Conservation (phyloP, 2,113 vertebrate genomes). For the Buteo buteo region DNA sequence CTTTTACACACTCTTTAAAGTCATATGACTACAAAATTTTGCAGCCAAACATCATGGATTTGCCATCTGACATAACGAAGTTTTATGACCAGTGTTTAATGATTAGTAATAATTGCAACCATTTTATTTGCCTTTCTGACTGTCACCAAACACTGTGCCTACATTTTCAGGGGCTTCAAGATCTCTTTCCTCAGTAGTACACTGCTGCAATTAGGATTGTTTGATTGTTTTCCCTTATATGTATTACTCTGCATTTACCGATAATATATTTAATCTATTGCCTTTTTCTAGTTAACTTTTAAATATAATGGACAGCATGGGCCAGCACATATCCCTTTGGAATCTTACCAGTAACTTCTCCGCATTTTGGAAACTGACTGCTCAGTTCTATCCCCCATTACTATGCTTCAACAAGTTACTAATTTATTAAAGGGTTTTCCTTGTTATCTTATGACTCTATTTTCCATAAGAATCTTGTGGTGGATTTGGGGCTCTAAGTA, state of each 20-base stretch:
- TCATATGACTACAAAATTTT: background rate
- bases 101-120: background rate
- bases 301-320: background rate
- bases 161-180: background rate
- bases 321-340: background rate
- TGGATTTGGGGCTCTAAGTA: background rate
- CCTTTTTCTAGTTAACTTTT: background rate
- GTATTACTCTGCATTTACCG: background rate
- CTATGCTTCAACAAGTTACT: background rate
- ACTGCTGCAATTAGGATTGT: background rate
- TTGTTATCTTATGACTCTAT: background rate
- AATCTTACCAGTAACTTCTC: background rate
- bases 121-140: background rate
- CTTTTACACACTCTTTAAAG: background rate
- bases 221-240: background rate
- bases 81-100: background rate
- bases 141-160: background rate
- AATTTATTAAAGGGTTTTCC: background rate
- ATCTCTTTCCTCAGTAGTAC: background rate
- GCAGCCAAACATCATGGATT: background rate
- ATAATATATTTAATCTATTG: background rate
- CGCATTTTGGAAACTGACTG: background rate
- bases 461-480: background rate
- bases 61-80: background rate
- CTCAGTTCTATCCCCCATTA: background rate